Evolutionary conservation across 2,888 invertebrate genomes (phyloP), one percentile per base, ranked within the genome.

Genomic region (Volucella inanis): DNA sequence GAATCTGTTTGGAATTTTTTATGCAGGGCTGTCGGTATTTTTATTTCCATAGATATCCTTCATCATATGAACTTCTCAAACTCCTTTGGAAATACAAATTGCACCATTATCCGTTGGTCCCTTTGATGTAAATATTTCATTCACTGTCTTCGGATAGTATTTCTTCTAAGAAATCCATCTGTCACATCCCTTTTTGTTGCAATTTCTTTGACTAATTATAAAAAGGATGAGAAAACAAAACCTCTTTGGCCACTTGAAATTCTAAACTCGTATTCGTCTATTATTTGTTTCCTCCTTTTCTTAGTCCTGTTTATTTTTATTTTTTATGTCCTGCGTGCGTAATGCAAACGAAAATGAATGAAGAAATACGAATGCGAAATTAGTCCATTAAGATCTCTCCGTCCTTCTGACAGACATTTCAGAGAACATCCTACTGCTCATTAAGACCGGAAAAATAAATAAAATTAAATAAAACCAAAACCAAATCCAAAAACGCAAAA

Each of bases 391-490:
- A 55, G 71, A 3, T 43, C 41, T 11, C 43, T 31, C 14, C 18
- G 59, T 22, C 11, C 11, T 2, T 18, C 41, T 31, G 31, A 6
- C 31, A 31, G 31, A 31, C 31, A 6, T 54, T 15, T 54, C 31
- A 31, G 38, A 41, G 41, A 71, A 12, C 65, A 59, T 49, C 74
- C 61, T 31, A 50, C 43, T 52, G 52, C 67, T 80, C 74, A 80
- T 80, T 74, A 80, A 67, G 67, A 80, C 41, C 31, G 61, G 47
- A 77, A 65, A 11, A 75, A 75, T 38, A 52, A 54, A 39, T 31
- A 31, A 31, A 31, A 31, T 31, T 31, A 31, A 31, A 12, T 4
- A 47, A 62, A 61, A 52, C 9, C 43, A n/a, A 41, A 14, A 64
- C 31, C 14, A 12, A 41, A 18, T 55, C 9, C 31, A 67, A 65